phyloP scores from a whole-genome alignment of 2,888 invertebrate species.

The Dexiosoma caninum region DNA sequence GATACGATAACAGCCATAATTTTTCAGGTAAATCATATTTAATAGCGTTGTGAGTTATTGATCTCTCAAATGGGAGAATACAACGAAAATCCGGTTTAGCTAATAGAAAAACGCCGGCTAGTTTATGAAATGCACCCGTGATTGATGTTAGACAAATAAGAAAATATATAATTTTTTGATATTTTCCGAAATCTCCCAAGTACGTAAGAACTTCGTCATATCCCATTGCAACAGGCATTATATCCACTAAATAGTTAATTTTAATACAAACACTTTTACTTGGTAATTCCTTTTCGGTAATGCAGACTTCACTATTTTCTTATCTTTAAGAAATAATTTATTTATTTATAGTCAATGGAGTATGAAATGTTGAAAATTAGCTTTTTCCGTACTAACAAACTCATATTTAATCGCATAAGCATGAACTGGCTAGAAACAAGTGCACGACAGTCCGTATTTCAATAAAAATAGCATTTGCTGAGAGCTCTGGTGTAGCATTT shows the following conservation, averaged over 20 bases:
- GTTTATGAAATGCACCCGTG: slow-evolving; percentile 85
- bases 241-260: background rate
- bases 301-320: background rate
- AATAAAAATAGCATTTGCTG: background rate
- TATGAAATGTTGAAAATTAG: background rate
- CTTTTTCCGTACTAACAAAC: background rate
- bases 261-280: background rate
- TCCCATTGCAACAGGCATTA: slow-evolving; percentile 79
- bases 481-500: background rate
- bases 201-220: slow-evolving; percentile 84
- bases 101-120: slow-evolving; percentile 84
- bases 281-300: background rate
- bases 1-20: slow-evolving; percentile 79
- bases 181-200: slow-evolving; percentile 85
- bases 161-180: slow-evolving; percentile 84
- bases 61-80: slow-evolving; percentile 80
- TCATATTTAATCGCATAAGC: background rate
- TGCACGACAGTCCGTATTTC: background rate
- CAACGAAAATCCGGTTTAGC: slow-evolving; percentile 84
- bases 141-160: slow-evolving; percentile 85
- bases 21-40: slow-evolving; percentile 76
- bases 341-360: background rate
- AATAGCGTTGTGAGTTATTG: slow-evolving; percentile 69
- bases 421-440: background rate
- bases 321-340: slow-evolving; percentile 16